A percentile compares a stretch with the other conserved stretches of the same genome.
phyloP scores from a whole-genome alignment of 2,888 invertebrate species.

The Acanthosepion esculentum region DNA sequence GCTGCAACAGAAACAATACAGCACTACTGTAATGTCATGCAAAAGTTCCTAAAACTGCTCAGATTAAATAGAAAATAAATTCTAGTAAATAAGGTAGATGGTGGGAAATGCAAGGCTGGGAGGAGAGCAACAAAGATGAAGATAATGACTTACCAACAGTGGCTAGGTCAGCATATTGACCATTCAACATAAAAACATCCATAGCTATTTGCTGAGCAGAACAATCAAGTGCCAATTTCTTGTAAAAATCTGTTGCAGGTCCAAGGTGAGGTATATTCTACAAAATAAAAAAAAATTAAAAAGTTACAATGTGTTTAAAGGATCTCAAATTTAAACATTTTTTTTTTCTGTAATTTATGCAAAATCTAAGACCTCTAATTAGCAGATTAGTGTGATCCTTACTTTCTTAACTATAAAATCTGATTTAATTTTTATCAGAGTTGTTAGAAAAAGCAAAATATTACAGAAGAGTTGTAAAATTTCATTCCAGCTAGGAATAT shows the following conservation, averaged over 20 bases:
- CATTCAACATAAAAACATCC: slow-evolving; percentile 93
- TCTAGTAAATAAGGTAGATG: too few species aligned
- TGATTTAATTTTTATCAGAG: too few species aligned
- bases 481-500: too few species aligned
- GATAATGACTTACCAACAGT: slow-evolving; percentile 84
- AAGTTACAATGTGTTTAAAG: background rate
- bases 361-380: too few species aligned
- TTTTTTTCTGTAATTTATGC: background rate
- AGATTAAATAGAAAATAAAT: too few species aligned
- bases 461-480: too few species aligned
- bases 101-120: too few species aligned
- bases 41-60: background rate
- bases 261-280: slow-evolving; percentile 87
- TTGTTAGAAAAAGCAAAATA: too few species aligned
- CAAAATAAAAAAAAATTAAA: slow-evolving; percentile 47
- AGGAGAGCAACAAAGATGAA: background rate
- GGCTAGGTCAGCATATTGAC: slow-evolving; percentile 94
- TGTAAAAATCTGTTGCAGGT: slow-evolving; percentile 98
- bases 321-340: background rate
- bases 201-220: slow-evolving; percentile 96
- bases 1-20: slow-evolving; percentile 66
- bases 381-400: too few species aligned
- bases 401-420: too few species aligned
- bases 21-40: background rate
- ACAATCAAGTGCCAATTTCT: slow-evolving; percentile 94